These are phyloP conservation scores for Phlogophora meticulosa DNA, from an alignment of 2,888 invertebrate genomes.

Conservation along the genomic window DNA sequence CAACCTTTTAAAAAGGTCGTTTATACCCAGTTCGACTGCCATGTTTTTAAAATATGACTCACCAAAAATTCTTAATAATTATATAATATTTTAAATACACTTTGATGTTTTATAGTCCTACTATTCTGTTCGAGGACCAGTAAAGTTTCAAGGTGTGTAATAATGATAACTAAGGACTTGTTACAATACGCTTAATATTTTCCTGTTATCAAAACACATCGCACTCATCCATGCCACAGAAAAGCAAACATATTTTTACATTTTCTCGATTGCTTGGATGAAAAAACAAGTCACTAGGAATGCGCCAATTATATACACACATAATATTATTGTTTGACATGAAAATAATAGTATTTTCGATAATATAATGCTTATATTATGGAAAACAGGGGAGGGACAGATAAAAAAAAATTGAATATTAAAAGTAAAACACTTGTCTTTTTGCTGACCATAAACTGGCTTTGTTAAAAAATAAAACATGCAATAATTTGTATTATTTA, in stretches of 20 bases:
- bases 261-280: conserved; percentile 33
- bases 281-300: conserved; percentile 8
- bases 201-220: conserved; percentile 38
- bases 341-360: too few relatives aligned
- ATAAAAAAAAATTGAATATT: not conserved
- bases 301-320: conserved; percentile 9
- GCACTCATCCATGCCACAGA: conserved; percentile 26
- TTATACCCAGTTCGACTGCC: conserved; percentile 19
- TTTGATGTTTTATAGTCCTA: conserved; percentile 62
- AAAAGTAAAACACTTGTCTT: not conserved
- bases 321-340: too few relatives aligned
- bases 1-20: too few relatives aligned
- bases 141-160: conserved; percentile 64
- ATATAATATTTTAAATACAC: conserved; percentile 49
- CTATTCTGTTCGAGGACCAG: conserved; percentile 60
- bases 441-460: too few relatives aligned
- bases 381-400: not conserved
- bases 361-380: not conserved
- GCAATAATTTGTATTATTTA: too few relatives aligned
- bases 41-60: not conserved
- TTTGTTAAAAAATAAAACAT: too few relatives aligned
- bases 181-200: conserved; percentile 47
- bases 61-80: not conserved
- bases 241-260: conserved; percentile 21
- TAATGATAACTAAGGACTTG: conserved; percentile 19